These are phyloP conservation scores for Griposia aprilina DNA, from an alignment of 2,888 invertebrate genomes.

Conservation along the genomic window DNA sequence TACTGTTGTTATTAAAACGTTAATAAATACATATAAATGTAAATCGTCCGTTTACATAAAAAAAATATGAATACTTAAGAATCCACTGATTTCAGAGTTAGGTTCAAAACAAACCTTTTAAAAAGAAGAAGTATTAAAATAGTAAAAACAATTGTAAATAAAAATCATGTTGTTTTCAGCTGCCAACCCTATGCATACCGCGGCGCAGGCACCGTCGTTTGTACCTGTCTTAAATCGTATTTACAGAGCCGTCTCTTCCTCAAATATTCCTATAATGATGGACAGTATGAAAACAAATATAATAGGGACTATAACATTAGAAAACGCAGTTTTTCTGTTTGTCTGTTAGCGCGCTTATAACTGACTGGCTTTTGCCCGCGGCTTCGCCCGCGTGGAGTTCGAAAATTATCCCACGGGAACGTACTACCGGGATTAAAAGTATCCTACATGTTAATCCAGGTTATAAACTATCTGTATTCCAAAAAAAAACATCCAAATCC, in stretches of 20 bases:
- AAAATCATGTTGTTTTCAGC: too few species aligned
- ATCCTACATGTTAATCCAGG: too few species aligned
- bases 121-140: not conserved
- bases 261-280: conserved; percentile 52
- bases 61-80: not conserved
- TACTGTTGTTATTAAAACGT: not conserved
- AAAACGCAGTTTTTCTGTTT: not conserved
- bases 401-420: too few species aligned
- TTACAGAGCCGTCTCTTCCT: conserved; percentile 29
- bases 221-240: conserved; percentile 49
- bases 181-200: conserved; percentile 47
- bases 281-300: conserved; percentile 40
- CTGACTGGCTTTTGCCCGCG: not conserved
- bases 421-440: too few species aligned
- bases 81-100: not conserved
- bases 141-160: not conserved
- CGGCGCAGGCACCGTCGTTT: conserved; percentile 11
- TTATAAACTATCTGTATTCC: too few species aligned
- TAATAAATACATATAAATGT: not conserved
- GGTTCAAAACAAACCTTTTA: not conserved
- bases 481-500: too few species aligned
- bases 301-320: not conserved
- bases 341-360: not conserved
- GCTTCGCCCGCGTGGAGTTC: too few species aligned
- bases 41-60: not conserved